Percentiles rank a stretch among this genome's conserved stretches.
Evolutionary conservation across 2,113 vertebrate species (phyloP).

Genomic region (Ascaphus truei): DNA sequence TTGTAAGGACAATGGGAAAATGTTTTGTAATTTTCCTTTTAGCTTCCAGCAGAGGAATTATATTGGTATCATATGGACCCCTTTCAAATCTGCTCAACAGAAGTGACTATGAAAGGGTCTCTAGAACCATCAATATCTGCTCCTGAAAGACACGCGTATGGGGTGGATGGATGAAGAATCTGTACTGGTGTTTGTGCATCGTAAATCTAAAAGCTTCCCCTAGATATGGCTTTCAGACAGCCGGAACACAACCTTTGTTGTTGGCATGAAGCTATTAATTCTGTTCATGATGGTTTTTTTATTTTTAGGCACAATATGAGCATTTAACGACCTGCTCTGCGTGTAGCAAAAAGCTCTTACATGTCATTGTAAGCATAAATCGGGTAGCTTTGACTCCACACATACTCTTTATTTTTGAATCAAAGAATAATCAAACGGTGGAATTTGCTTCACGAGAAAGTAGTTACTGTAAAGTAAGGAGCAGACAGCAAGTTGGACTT

Average conservation of each 20-base stretch:
- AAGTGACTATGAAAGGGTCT: neutral
- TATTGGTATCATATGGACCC: neutral
- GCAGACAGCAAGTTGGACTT: no score
- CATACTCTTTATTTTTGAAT: neutral
- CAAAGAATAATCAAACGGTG: slow-evolving; percentile 4
- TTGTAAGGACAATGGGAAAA: neutral
- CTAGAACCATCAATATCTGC: neutral
- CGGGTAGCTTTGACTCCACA: slow-evolving; percentile 8
- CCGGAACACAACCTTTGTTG: neutral
- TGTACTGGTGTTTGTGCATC: neutral
- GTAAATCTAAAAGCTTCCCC: no score
- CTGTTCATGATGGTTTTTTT: slow-evolving; percentile 7
- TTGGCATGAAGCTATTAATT: slow-evolving; percentile 18
- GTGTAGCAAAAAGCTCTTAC: neutral
- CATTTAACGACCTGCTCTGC: slow-evolving; percentile 23
- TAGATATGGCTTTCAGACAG: neutral
- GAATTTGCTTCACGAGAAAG: no score
- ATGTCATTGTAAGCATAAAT: slow-evolving; percentile 1
- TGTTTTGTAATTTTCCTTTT: neutral
- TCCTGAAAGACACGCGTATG: neutral
- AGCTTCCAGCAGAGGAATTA: neutral
- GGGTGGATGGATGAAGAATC: neutral
- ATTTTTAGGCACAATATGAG: slow-evolving; percentile 19
- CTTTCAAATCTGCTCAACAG: neutral
- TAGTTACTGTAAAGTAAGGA: no score